Conservation (phyloP, 2,797 vertebrate genomes). For the Saxicola maurus region DNA sequence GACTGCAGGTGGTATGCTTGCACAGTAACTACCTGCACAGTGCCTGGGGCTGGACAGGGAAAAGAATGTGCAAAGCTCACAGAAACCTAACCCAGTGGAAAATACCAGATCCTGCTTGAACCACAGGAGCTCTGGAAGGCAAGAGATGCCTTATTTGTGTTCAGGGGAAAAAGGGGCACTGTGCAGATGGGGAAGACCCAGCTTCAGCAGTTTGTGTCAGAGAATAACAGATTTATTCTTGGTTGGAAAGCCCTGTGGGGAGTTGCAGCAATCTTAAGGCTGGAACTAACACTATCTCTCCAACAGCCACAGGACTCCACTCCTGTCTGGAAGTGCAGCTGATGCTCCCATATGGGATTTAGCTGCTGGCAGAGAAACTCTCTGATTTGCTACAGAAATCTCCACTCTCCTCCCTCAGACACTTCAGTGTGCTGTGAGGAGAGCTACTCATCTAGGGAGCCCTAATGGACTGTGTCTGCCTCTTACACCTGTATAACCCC, state of each 20-base stretch:
- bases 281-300: constrained; percentile 54
- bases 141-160: constrained; percentile 53
- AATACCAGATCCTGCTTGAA: constrained; percentile 30
- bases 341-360: constrained; percentile 62
- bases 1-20: constrained; percentile 38
- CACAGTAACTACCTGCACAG: neutral
- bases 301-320: constrained; percentile 56
- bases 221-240: constrained; percentile 63
- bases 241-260: constrained; percentile 60
- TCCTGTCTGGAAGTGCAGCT: constrained; percentile 60
- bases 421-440: neutral
- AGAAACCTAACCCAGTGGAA: constrained; percentile 53
- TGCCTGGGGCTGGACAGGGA: constrained; percentile 9
- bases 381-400: constrained; percentile 42
- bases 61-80: constrained; percentile 6
- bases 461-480: constrained; percentile 6
- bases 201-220: constrained; percentile 62
- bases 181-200: constrained; percentile 66
- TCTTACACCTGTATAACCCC: constrained; percentile 24
- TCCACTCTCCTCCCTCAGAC: constrained; percentile 27
- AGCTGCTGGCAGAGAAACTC: constrained; percentile 50
- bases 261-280: constrained; percentile 53
- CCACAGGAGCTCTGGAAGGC: constrained; percentile 33
- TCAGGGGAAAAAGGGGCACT: constrained; percentile 50
- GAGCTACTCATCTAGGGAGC: constrained; percentile 51